Conservation (phyloP, 64 coral and sea anemone species). For the Dendrophyllia cribrosa region DNA sequence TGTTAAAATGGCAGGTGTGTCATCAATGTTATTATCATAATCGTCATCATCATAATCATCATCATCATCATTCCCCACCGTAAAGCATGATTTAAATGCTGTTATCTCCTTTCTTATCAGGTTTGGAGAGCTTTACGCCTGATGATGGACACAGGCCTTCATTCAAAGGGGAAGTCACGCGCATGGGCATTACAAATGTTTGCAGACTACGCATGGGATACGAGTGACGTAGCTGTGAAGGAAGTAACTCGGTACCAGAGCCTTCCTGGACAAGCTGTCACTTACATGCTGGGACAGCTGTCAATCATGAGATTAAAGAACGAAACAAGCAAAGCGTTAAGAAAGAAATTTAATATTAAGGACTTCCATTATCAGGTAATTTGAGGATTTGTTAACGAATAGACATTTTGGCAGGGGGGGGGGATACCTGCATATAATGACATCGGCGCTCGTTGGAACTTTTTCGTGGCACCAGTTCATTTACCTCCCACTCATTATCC, state of each 20-base stretch:
- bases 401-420: too few species aligned
- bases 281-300: slow-evolving; percentile 64
- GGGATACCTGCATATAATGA: too few species aligned
- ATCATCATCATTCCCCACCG: too few species aligned
- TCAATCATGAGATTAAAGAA: slow-evolving; percentile 29
- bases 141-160: slow-evolving; percentile 75
- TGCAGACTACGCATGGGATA: slow-evolving; percentile 62
- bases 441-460: too few species aligned
- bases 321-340: slow-evolving; percentile 5
- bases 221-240: slow-evolving; percentile 59
- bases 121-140: slow-evolving; percentile 52
- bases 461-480: too few species aligned
- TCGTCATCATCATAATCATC: too few species aligned
- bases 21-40: too few species aligned
- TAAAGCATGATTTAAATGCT: too few species aligned
- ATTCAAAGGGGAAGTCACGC: slow-evolving; percentile 27
- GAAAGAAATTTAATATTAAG: slow-evolving; percentile 26
- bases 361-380: slow-evolving; percentile 75
- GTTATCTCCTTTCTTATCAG: slow-evolving; percentile 1
- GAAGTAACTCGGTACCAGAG: slow-evolving; percentile 73
- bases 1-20: slow-evolving; percentile 67
- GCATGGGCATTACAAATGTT: slow-evolving; percentile 47
- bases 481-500: too few species aligned
- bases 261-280: slow-evolving; percentile 61
- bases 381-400: not conserved